These are phyloP conservation scores for Monomorium pharaonis DNA, from an alignment of 1,140 invertebrate species.

Conservation along the genomic window DNA sequence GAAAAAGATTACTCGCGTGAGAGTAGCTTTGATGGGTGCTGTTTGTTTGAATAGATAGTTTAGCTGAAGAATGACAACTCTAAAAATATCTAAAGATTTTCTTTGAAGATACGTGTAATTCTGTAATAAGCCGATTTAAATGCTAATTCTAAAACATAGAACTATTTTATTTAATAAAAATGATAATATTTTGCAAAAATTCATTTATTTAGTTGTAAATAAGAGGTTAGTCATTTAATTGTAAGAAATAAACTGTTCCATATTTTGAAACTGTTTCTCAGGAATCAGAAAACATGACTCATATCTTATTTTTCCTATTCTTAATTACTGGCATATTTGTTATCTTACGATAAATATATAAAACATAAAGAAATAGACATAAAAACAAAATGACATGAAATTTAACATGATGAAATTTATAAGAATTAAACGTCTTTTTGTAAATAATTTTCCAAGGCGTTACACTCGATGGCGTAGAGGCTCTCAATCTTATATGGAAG, in stretches of 20 bases:
- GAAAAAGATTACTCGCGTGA: conserved; percentile 47
- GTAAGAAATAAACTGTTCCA: neutral
- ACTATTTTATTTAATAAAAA: neutral
- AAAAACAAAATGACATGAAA: too few relatives aligned
- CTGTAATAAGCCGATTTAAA: neutral
- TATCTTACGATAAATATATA: neutral
- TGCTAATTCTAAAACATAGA: neutral
- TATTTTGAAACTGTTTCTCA: neutral
- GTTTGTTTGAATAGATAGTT: neutral
- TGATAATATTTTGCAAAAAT: neutral
- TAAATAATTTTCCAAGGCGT: conserved; percentile 15
- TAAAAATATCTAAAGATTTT: neutral
- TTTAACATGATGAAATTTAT: neutral
- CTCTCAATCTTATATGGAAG: neutral
- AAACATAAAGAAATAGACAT: too few relatives aligned
- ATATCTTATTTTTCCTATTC: neutral
- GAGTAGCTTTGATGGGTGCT: conserved; percentile 27
- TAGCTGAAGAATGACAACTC: neutral
- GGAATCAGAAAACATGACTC: neutral
- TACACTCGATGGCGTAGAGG: neutral
- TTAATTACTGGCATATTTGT: neutral
- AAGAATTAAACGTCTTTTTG: neutral
- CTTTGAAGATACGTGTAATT: neutral
- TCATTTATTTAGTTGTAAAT: neutral
- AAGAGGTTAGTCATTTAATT: too few relatives aligned